Base-by-base conservation (phyloP, 2,888 invertebrate species). In the Conus canariensis region DNA sequence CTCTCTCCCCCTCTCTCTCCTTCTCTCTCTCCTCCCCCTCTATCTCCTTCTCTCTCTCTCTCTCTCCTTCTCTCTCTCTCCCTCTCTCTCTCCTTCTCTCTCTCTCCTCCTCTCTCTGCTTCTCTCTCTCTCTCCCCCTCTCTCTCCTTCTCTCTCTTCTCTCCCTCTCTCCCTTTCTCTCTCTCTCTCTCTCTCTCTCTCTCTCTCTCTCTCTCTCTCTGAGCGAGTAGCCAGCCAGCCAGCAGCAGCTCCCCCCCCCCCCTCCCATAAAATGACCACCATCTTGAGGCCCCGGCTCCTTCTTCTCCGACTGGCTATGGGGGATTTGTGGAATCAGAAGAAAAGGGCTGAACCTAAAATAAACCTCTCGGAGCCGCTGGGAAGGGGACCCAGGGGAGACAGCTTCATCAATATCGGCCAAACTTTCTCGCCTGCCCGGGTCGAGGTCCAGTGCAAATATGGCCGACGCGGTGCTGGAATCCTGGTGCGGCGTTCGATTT, bases 331-430 rank as follows among this genome's bases (percentile, higher is more conserved):
- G 59, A 85, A 22, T n/a, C 85, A 22, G 59, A n/a, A 85, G 60
- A 85, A 85, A n/a, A 16, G 67, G 22, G 64, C 16, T 22, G 64
- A 67, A 25, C 85, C 59, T 7, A 67, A 86, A 86, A 86, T 86
- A 86, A 86, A 86, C 86, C 86, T 86, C 86, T 86, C 45, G 64
- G 67, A 58, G 30, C 10, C 30, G 30, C 77, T 16, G 85, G 67
- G 67, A n/a, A 16, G 25, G 25, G 30, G 25, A n/a, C 4, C 64
- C 30, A 4, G 4, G 86, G 45, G 67, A 86, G 86, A 86, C 67
- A 86, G 86, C 59, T 86, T 86, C 59, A 86, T 86, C 86, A 86
- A 86, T 86, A 86, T 86, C 56, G 64, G 86, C 86, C 67, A 86
- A 86, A 86, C 86, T 86, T 85, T 85, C 67, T 30, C 86, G 30